Conservation (phyloP, 2,113 vertebrate genomes). For the Ophthalmolycus amberensis region DNA sequence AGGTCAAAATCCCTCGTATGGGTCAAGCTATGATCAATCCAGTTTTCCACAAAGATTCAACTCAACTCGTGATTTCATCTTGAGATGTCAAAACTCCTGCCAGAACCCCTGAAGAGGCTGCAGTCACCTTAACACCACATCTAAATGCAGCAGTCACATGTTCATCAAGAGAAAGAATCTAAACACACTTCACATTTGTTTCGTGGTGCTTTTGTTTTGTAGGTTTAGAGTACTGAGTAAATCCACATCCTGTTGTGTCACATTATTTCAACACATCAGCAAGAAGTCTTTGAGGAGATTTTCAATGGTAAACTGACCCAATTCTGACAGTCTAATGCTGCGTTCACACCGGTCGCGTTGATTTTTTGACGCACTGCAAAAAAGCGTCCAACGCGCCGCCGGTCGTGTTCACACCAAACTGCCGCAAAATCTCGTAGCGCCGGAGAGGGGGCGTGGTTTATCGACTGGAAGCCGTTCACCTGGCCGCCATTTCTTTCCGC, state of each 20-base stretch:
- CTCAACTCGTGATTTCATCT: not conserved
- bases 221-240: slow-evolving; percentile 18
- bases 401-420: no score
- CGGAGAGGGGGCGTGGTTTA: no score
- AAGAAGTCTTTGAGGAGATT: slow-evolving; percentile 45
- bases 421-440: no score
- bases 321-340: slow-evolving; percentile 74
- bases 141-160: not conserved
- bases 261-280: slow-evolving; percentile 44
- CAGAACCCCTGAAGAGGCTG: not conserved
- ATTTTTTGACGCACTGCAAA: no score
- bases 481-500: no score
- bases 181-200: not conserved
- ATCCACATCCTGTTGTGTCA: slow-evolving; percentile 33
- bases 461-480: no score
- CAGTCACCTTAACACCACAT: not conserved
- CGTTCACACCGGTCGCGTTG: no score
- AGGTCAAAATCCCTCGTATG: not conserved
- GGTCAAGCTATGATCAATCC: not conserved
- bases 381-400: no score
- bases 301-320: slow-evolving; percentile 71
- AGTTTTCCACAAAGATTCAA: not conserved
- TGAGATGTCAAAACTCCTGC: not conserved
- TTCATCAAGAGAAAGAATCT: not conserved
- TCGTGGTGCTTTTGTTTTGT: slow-evolving; percentile 10